phyloP scores from a whole-genome alignment of 2,888 invertebrate genomes.

The Polietes domitor region DNA sequence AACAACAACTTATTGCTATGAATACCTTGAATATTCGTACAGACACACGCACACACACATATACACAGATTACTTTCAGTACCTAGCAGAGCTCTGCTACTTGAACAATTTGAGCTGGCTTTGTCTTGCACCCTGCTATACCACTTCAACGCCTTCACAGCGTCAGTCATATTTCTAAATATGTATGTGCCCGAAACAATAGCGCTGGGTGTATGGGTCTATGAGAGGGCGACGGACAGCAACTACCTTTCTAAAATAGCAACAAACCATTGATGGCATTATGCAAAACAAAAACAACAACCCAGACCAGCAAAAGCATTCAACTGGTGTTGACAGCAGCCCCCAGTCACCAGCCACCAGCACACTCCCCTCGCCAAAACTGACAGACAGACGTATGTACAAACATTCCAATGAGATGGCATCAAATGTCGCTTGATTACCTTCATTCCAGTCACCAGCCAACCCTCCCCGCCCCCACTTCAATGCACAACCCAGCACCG shows the following conservation, averaged over 20 bases:
- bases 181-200: neutral
- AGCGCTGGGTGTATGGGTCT: neutral
- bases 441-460: neutral
- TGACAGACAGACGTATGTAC: neutral
- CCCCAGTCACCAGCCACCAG: neutral
- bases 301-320: conserved; percentile 28
- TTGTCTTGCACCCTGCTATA: conserved; percentile 44
- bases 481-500: neutral
- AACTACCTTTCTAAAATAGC: conserved; percentile 62
- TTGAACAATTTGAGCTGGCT: neutral
- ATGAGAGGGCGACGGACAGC: conserved; percentile 3
- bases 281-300: conserved; percentile 35
- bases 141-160: conserved; percentile 64
- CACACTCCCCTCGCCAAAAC: neutral
- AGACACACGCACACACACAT: conserved; percentile 20
- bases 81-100: conserved; percentile 35
- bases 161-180: neutral
- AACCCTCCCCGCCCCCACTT: neutral
- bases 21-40: conserved; percentile 57
- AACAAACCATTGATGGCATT: conserved; percentile 44
- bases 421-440: neutral
- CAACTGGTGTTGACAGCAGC: conserved; percentile 32
- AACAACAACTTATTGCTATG: conserved; percentile 62
- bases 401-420: conserved; percentile 9
- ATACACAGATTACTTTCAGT: conserved; percentile 7